Evolutionary conservation across 2,888 invertebrate species (phyloP), one percentile per base, ranked within the genome.

Genomic region (Ornithoptera priamus): DNA sequence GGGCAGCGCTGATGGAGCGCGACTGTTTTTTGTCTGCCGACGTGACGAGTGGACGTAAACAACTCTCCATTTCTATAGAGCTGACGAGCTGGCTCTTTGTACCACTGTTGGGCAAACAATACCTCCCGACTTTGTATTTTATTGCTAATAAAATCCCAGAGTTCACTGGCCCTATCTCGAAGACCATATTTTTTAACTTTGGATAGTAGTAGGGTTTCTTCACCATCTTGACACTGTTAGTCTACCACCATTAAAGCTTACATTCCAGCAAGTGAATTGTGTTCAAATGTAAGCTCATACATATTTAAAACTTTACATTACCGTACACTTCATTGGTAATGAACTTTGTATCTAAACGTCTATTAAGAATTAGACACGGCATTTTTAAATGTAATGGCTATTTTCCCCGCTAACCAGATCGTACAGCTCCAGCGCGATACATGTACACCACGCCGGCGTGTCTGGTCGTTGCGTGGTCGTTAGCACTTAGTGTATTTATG

Each of bases 1-100:
- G 24, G 20, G 24, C 57, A 36, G 65, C 56, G 56, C 56, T 30
- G 69, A 62, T 58, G 53, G 65, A 66, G 42, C 65, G 39, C 66
- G 62, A 58, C 36, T 65, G 65, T 70, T 70, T 69, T 70, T 66
- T 66, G 66, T 66, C 66, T 15, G 50, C 8, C 50, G 67, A 73
- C 77, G 74, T 73, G 75, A 69, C 72, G 69, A 12, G 68, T 75
- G 74, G 73, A 78, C 74, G 74, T 78, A 78, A 78, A 78, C 78
- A 78, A 78, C 78, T 78, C 77, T 78, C 77, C 75, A 75, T 78
- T 76, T 78, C 78, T 69, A 74, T 60, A 39, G 57, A 56, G 50
- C 50, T 39, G 39, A 53, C 53, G 53, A 30, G 53, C n/a, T 18
- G 6, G 53, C 53, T 53, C 53, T 6, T 10, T 1, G 17, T 2